Evolutionary conservation across 2,888 invertebrate species (phyloP).

Genomic region (Brenthis daphne): DNA sequence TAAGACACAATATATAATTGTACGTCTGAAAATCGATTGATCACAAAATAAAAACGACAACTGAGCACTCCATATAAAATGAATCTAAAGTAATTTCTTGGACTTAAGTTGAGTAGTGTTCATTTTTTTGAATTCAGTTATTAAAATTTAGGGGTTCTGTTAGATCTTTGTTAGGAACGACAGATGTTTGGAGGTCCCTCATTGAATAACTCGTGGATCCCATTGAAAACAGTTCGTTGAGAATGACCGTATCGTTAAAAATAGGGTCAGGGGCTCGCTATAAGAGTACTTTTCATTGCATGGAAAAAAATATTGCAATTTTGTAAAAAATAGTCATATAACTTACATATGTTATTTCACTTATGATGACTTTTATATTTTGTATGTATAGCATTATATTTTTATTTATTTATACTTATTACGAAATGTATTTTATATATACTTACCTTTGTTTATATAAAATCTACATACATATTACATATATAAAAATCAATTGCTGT

Average conservation of each 20-base stretch:
- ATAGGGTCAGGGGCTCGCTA: constrained; percentile 37
- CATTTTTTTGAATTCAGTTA: constrained; percentile 39
- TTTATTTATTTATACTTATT: no score
- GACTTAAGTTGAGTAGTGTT: no score
- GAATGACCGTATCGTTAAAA: constrained; percentile 35
- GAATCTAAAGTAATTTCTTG: no score
- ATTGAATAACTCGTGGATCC: constrained; percentile 68
- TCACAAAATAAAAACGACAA: no score
- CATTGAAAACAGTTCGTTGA: constrained; percentile 52
- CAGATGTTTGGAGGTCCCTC: constrained; percentile 69
- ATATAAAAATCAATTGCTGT: no score
- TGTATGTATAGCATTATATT: no score
- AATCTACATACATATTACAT: not conserved
- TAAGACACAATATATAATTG: no score
- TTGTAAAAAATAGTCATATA: constrained; percentile 2
- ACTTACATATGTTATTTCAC: not conserved
- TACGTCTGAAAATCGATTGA: no score
- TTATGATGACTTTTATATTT: no score
- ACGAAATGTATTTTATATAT: not conserved
- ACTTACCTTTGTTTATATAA: not conserved
- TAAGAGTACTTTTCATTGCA: constrained; percentile 25
- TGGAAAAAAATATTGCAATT: constrained; percentile 18
- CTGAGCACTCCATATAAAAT: no score
- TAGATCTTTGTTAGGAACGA: constrained; percentile 71
- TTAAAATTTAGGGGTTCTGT: constrained; percentile 67